Evolutionary conservation across 2,888 invertebrate genomes (phyloP), one percentile per base, ranked within the genome.

Genomic region (Creontiades dilutus): DNA sequence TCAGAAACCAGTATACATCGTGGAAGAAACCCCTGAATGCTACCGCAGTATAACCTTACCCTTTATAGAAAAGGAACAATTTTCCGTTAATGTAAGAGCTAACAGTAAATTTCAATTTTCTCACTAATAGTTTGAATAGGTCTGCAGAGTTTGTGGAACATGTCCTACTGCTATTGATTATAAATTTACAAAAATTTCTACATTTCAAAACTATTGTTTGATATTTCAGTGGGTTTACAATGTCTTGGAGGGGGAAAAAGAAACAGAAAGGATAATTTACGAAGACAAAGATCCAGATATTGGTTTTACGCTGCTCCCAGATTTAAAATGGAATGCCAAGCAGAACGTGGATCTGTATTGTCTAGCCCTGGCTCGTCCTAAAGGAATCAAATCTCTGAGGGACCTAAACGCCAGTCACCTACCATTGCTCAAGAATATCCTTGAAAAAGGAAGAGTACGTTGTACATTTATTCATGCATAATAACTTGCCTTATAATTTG

Each of bases 281-380:
- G 97, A 97, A 93, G 97, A 98, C 93, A 92, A 94, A 7, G 96
- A 97, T 93, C 95, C 96, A 0, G 95, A 95, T 78, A 95, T 94
- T 91, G 99, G 99, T 0, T 99, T 99, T 93, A 94, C 99, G 16
- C 93, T 99, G 16, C 92, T 98, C 0, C 98, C 98, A 0, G 99
- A 99, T 94, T 94, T 99, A 90, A 99, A 99, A 93, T 99, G 99
- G 99, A 97, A 99, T 93, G 97, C 97, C 16, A 93, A 95, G 78
- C 94, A 94, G 81, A 91, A 95, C 23, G 97, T 97, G 92, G 96
- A 96, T 0, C 93, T 99, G 16, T 98, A 99, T 93, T 93, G 98
- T 11, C 94, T 98, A 89, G 99, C 97, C 0, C 95, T 99, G 90
- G 95, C 96, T 0, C 95, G 96, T 92, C 94, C 95, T 91, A 95